Evolutionary conservation across 2,113 vertebrate genomes (phyloP).

Genomic region (Oceanites oceanicus): DNA sequence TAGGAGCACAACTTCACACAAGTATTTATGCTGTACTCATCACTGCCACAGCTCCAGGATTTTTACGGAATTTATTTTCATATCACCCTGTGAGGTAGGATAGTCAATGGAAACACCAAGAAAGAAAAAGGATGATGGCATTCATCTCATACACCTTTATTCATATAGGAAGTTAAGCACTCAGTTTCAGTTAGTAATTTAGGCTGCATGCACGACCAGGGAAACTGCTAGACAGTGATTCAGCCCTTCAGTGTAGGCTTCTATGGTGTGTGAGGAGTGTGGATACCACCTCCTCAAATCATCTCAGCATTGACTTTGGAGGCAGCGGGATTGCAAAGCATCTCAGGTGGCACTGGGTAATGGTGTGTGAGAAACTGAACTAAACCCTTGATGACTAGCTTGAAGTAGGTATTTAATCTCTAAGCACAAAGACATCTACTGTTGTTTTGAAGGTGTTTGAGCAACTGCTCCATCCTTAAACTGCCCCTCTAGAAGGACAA

Average conservation of each 20-base stretch:
- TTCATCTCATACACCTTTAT: not conserved
- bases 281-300: accelerated
- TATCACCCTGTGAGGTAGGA: not conserved
- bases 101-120: not conserved
- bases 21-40: not conserved
- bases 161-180: not conserved
- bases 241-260: not conserved
- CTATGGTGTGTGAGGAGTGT: too few species aligned
- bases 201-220: not conserved
- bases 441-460: not conserved
- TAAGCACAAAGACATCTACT: not conserved
- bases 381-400: not conserved
- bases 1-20: not conserved
- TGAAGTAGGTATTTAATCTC: not conserved
- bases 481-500: not conserved
- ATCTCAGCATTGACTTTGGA: not conserved
- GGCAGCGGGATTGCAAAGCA: accelerated
- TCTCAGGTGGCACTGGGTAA: not conserved
- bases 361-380: not conserved
- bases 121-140: not conserved
- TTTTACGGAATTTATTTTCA: not conserved
- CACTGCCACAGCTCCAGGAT: not conserved
- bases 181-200: not conserved
- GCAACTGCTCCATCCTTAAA: not conserved
- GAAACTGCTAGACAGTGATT: not conserved